Percentiles rank a stretch among this genome's conserved stretches.
Conservation (phyloP, 2,888 invertebrate genomes). For the Sinotaia quadrata region DNA sequence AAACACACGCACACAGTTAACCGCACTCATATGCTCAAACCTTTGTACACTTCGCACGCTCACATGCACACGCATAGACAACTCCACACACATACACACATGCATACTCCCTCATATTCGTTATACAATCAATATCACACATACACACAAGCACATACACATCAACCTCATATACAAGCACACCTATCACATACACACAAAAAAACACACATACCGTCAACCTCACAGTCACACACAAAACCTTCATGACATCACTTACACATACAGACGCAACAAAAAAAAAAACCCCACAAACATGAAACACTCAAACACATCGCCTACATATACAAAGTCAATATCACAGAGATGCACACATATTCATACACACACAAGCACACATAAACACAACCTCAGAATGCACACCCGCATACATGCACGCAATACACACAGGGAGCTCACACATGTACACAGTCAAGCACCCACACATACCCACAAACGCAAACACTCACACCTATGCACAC, state of each 20-base stretch:
- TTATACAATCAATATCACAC: background rate
- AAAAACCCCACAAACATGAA: too few species aligned
- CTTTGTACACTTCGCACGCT: too few species aligned
- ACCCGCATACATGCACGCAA: background rate
- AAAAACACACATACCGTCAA: constrained; percentile 4
- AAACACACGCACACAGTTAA: too few species aligned
- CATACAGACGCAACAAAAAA: background rate
- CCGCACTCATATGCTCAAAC: too few species aligned
- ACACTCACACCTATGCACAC: background rate
- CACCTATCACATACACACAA: background rate
- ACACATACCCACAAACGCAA: background rate
- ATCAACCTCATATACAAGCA: constrained; percentile 9
- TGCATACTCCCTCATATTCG: too few species aligned
- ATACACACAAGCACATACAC: constrained; percentile 6
- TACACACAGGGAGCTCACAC: background rate
- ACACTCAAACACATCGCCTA: background rate
- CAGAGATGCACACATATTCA: background rate
- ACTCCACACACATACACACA: background rate
- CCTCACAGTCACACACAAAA: background rate
- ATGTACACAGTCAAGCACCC: background rate
- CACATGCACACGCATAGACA: background rate
- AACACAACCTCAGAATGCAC: background rate
- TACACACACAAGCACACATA: background rate
- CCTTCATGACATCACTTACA: too few species aligned
- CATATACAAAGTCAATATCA: background rate